Evolutionary conservation across 2,113 vertebrate genomes (phyloP).

Genomic region (Athene noctua): DNA sequence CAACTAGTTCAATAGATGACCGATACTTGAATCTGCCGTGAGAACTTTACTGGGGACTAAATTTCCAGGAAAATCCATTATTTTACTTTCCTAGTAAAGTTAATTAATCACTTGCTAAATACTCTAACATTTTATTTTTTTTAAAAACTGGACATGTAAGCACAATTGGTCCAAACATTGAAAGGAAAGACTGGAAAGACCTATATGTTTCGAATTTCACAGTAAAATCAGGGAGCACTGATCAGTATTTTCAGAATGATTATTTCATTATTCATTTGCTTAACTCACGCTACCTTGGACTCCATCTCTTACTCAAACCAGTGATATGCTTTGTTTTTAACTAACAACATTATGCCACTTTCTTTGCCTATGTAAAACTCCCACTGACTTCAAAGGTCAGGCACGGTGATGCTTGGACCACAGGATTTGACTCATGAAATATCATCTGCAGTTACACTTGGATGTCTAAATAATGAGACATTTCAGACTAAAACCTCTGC

Average conservation of each 20-base stretch:
- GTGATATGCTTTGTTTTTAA: rapidly evolving
- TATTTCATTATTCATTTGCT: not conserved
- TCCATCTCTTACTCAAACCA: not conserved
- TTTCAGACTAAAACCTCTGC: not conserved
- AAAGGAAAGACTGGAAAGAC: not conserved
- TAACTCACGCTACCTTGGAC: not conserved
- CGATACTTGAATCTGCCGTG: not conserved
- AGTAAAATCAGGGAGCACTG: not conserved
- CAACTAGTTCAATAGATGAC: not conserved
- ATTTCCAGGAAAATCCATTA: not conserved
- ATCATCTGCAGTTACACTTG: not conserved
- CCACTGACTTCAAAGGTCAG: not conserved
- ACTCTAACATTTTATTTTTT: not conserved
- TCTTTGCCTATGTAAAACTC: not conserved
- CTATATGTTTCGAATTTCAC: not conserved
- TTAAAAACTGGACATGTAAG: not conserved
- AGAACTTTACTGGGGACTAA: not conserved
- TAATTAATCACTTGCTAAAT: not conserved
- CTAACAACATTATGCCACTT: not conserved
- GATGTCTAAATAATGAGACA: not conserved
- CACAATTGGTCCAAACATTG: not conserved
- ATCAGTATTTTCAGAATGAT: not conserved
- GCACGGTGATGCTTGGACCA: not conserved
- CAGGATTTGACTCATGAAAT: not conserved
- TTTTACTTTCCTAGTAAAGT: not conserved